phyloP scores from a whole-genome alignment of 2,113 vertebrate genomes.

The Microtus ochrogaster region DNA sequence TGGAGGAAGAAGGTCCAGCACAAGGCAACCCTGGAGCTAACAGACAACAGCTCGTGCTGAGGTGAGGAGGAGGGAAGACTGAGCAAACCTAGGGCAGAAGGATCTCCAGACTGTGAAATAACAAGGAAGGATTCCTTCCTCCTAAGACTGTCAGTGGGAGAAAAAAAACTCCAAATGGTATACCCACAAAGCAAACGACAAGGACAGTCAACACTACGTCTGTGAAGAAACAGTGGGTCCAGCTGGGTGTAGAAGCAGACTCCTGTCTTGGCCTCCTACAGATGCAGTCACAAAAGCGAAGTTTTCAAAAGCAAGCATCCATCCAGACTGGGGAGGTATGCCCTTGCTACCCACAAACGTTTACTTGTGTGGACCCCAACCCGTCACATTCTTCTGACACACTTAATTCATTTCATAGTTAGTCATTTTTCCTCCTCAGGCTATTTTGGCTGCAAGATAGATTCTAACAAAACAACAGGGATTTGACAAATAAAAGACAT shows the following conservation, averaged over 20 bases:
- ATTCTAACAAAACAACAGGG: slow-evolving; percentile 53
- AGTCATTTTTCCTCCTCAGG: slow-evolving; percentile 23
- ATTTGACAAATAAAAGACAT: slow-evolving; percentile 56
- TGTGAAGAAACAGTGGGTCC: not conserved
- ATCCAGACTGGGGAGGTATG: not conserved
- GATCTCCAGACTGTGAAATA: not conserved
- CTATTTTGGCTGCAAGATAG: slow-evolving; percentile 65
- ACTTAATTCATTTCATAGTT: not conserved
- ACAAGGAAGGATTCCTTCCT: not conserved
- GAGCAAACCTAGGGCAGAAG: not conserved
- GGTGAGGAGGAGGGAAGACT: not conserved
- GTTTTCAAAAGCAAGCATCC: not conserved
- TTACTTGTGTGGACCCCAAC: not conserved
- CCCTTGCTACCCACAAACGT: not conserved
- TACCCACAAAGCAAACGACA: not conserved
- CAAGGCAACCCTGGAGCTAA: no score
- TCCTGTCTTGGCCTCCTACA: not conserved
- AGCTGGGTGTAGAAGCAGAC: not conserved
- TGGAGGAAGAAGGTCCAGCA: not conserved
- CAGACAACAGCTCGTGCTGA: not conserved
- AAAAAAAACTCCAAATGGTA: not conserved
- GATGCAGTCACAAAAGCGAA: accelerated
- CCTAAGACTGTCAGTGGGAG: not conserved
- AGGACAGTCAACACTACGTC: not conserved
- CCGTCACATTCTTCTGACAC: not conserved